Conservation (phyloP, 2,888 invertebrate genomes). For the Diarsia brunnea region DNA sequence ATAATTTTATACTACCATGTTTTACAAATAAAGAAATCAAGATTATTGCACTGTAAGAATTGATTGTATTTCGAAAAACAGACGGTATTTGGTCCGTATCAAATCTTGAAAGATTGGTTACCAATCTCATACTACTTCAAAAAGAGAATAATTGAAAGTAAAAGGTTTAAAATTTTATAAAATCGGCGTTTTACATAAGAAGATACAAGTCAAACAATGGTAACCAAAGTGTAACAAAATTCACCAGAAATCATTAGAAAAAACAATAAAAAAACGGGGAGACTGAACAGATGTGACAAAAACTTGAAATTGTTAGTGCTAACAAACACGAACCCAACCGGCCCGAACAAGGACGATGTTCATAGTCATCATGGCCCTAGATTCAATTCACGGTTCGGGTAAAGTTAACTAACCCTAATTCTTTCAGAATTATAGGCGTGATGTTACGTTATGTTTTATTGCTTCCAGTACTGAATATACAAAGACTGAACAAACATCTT, state of each 20-base stretch:
- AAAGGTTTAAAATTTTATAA: neutral
- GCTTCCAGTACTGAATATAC: neutral
- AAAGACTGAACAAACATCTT: conserved; percentile 26
- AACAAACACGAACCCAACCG: too few relatives aligned
- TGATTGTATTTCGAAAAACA: neutral
- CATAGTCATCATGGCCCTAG: too few relatives aligned
- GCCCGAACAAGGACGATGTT: too few relatives aligned
- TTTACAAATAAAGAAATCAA: too few relatives aligned
- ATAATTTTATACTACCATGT: neutral
- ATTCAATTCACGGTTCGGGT: neutral
- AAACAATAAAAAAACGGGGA: neutral
- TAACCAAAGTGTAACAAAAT: neutral
- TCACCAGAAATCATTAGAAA: neutral
- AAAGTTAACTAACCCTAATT: too few relatives aligned
- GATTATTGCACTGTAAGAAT: neutral
- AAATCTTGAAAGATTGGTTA: conserved; percentile 5
- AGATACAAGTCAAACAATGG: neutral
- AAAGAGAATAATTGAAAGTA: neutral
- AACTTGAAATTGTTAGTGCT: neutral
- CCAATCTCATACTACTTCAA: too few relatives aligned
- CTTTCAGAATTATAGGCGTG: too few relatives aligned
- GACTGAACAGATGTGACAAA: neutral
- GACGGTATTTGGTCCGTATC: neutral
- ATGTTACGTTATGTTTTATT: neutral
- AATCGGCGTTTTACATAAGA: neutral